These are phyloP conservation scores for Myodes glareolus DNA, from an alignment of 2,113 vertebrate genomes.

Conservation along the genomic window DNA sequence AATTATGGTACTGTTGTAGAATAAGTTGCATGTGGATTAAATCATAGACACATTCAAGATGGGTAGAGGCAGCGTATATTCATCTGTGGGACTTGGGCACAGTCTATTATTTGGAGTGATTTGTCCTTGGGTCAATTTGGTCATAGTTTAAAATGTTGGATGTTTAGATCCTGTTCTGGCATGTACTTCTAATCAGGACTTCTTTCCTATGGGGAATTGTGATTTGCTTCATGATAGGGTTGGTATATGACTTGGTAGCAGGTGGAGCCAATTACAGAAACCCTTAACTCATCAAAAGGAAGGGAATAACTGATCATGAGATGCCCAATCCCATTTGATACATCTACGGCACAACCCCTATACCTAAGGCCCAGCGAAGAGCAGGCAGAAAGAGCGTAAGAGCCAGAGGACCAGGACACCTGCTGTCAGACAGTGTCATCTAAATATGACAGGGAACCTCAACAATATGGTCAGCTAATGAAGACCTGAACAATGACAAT, in stretches of 20 bases:
- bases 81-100: neutral
- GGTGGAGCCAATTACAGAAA: neutral
- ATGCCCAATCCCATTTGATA: neutral
- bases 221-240: neutral
- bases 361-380: no score
- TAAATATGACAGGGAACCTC: neutral
- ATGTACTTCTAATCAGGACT: neutral
- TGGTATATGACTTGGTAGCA: neutral
- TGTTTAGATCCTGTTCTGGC: neutral
- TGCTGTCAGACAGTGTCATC: neutral
- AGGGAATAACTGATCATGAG: neutral
- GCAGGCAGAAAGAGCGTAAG: no score
- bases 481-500: neutral
- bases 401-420: neutral
- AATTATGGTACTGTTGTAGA: neutral
- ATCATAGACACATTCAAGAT: neutral
- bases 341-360: neutral
- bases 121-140: neutral
- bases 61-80: neutral
- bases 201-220: neutral
- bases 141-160: neutral
- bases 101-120: neutral
- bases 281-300: neutral
- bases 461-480: neutral
- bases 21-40: neutral